A percentile compares a stretch with the other conserved stretches of the same genome.
phyloP scores from a whole-genome alignment of 2,113 vertebrate genomes.

The Brevimyrus niger region DNA sequence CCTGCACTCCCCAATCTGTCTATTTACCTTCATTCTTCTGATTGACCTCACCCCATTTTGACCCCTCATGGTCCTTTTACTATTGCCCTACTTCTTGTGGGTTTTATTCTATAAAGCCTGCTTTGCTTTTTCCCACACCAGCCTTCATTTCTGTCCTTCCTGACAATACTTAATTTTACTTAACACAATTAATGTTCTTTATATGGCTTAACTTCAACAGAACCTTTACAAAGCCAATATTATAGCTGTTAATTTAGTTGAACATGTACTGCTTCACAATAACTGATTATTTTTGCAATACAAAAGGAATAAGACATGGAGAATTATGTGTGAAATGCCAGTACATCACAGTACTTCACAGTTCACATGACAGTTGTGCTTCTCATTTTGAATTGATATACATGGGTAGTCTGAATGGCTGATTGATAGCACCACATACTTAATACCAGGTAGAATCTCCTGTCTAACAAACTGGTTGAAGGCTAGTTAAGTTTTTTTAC shows the following conservation, averaged over 20 bases:
- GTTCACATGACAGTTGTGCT: neutral
- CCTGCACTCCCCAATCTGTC: no score
- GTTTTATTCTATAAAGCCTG: no score
- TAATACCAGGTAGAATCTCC: neutral
- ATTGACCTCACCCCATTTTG: no score
- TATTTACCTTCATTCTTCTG: no score
- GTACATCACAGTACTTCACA: neutral
- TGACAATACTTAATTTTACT: no score
- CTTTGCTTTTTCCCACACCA: no score
- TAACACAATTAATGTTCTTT: no score
- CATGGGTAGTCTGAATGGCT: neutral
- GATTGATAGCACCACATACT: neutral
- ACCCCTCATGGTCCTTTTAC: no score
- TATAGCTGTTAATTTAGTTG: neutral
- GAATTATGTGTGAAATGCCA: neutral
- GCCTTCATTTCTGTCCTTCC: no score
- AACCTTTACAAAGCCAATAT: neutral
- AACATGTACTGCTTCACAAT: neutral
- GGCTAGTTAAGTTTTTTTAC: neutral
- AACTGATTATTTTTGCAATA: neutral
- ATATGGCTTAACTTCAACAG: neutral
- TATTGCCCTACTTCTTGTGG: no score
- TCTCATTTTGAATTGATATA: neutral
- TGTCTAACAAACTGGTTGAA: neutral
- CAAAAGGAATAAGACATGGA: neutral